phyloP scores from a whole-genome alignment of 1,140 invertebrate species.

The Carposina sasakii region DNA sequence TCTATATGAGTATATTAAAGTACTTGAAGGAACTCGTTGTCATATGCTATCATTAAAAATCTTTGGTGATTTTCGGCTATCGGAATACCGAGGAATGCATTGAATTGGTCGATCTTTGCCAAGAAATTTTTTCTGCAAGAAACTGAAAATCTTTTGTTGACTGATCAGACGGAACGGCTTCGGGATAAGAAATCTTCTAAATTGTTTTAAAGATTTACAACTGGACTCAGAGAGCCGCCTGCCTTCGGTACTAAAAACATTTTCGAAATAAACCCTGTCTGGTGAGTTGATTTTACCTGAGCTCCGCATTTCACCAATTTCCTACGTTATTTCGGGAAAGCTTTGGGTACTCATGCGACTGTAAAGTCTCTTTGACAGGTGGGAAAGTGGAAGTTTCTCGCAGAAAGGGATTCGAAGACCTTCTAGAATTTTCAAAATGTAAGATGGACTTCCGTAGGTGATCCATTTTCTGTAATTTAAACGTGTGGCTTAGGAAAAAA shows the following conservation, averaged over 20 bases:
- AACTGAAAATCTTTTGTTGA: conserved; percentile 9
- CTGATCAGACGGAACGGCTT: conserved; percentile 9
- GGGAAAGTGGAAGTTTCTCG: too few species aligned
- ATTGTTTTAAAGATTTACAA: conserved; percentile 10
- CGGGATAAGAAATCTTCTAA: conserved; percentile 3
- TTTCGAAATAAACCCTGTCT: conserved; percentile 2
- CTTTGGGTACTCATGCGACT: too few species aligned
- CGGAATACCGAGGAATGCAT: conserved; percentile 48
- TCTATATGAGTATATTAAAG: too few species aligned
- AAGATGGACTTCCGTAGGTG: too few species aligned
- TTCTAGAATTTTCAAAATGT: too few species aligned
- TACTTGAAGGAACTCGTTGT: conserved; percentile 18
- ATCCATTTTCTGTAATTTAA: too few species aligned
- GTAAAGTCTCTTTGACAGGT: too few species aligned
- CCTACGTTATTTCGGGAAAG: not conserved
- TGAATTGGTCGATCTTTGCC: conserved; percentile 24
- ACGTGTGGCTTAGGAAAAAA: too few species aligned
- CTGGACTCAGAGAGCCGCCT: conserved; percentile 6
- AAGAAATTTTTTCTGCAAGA: conserved; percentile 20
- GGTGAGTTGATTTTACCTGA: not conserved
- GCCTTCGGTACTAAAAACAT: conserved; percentile 11
- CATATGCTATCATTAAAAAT: conserved; percentile 16
- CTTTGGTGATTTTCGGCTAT: conserved; percentile 11
- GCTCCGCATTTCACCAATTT: not conserved
- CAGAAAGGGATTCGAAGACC: too few species aligned